These are phyloP conservation scores for Drosophila bunnanda DNA, from an alignment of 2,888 invertebrate species.

Conservation along the genomic window DNA sequence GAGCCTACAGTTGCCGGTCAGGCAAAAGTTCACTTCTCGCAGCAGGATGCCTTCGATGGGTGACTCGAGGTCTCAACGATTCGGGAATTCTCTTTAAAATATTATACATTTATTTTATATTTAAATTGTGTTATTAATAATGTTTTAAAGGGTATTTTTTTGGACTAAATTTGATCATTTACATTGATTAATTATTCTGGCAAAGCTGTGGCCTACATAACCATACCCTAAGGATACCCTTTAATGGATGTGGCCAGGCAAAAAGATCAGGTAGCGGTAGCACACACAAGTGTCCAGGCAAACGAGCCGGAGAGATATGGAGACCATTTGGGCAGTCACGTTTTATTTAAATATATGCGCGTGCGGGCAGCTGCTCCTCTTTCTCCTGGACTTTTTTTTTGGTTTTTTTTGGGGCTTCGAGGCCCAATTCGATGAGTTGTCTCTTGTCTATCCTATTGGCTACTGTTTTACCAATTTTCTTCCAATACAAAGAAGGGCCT, in stretches of 20 bases:
- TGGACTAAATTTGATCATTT: background rate
- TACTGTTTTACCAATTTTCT: slow-evolving; percentile 61
- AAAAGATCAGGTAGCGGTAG: slow-evolving; percentile 73
- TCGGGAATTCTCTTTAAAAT: slow-evolving; percentile 9
- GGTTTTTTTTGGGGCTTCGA: slow-evolving; percentile 6
- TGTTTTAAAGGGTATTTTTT: fast-evolving
- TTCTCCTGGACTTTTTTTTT: slow-evolving; percentile 2
- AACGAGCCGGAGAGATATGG: slow-evolving; percentile 73
- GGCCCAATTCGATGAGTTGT: slow-evolving; percentile 57
- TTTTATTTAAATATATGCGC: slow-evolving; percentile 82
- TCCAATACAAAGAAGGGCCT: slow-evolving; percentile 47
- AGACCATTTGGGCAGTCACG: slow-evolving; percentile 76
- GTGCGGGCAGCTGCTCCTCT: slow-evolving; percentile 75
- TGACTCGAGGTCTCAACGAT: background rate
- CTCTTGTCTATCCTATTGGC: slow-evolving; percentile 48
- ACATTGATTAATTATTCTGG: too few relatives aligned
- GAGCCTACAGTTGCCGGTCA: slow-evolving; percentile 63
- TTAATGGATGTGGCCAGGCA: slow-evolving; percentile 11
- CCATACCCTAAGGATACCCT: slow-evolving; percentile 15
- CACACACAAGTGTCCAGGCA: slow-evolving; percentile 81
- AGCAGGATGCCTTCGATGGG: slow-evolving; percentile 64
- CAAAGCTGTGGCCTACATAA: background rate
- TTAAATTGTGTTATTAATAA: background rate
- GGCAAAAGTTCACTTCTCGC: slow-evolving; percentile 67
- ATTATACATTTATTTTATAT: background rate